These are phyloP conservation scores for Syndactyla subalaris DNA, from an alignment of 2,797 vertebrate species.

Conservation along the genomic window DNA sequence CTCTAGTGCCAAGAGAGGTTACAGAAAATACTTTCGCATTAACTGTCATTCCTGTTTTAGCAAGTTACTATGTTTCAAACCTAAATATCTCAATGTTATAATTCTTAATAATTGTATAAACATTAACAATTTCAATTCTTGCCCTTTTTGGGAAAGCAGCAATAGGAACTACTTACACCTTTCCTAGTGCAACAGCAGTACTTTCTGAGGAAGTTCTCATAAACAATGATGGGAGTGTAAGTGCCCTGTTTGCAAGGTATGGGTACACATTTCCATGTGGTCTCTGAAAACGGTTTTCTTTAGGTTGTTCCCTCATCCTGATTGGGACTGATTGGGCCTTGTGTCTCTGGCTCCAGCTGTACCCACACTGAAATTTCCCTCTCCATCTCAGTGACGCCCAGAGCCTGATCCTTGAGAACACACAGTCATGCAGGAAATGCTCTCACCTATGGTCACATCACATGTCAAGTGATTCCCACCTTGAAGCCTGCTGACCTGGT, in stretches of 20 bases:
- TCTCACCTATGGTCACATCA: background rate
- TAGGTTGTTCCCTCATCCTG: background rate
- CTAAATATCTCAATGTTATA: background rate
- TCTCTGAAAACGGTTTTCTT: background rate
- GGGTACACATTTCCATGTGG: accelerated
- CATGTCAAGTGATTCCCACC: accelerated
- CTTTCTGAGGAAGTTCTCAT: background rate
- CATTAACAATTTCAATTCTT: background rate
- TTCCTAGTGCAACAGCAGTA: background rate
- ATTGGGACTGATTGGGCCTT: background rate
- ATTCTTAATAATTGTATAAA: background rate
- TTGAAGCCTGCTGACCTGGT: background rate
- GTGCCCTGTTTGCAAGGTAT: background rate
- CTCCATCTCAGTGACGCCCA: background rate
- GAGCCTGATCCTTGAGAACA: background rate
- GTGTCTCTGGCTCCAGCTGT: background rate
- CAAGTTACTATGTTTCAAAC: background rate
- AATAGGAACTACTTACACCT: background rate
- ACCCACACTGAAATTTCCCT: background rate
- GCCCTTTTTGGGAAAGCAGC: background rate
- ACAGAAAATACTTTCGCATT: background rate
- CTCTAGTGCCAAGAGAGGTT: background rate
- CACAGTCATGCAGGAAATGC: background rate
- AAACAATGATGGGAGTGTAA: accelerated
- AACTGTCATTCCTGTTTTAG: background rate